Conservation (phyloP, 2,113 vertebrate genomes). For the Petroica traversi region DNA sequence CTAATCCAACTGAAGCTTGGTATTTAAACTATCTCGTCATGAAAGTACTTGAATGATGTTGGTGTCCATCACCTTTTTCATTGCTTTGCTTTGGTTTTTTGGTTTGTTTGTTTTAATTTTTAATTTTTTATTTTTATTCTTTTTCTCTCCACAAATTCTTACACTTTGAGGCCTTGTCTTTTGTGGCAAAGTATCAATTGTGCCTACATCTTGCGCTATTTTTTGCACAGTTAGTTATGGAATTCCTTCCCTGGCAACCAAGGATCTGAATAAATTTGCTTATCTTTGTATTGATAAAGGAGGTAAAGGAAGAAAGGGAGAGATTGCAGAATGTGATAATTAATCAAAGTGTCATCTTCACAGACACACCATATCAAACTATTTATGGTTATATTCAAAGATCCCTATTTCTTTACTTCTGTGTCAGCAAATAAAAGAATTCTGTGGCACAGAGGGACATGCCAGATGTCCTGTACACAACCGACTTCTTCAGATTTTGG, state of each 20-base stretch:
- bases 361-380: background rate
- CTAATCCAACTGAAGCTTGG: background rate
- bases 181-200: background rate
- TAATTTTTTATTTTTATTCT: no score
- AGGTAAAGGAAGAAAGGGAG: background rate
- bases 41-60: background rate
- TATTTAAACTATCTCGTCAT: background rate
- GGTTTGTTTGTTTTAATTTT: no score
- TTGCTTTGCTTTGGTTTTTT: no score
- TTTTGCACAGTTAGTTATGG: background rate
- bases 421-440: background rate
- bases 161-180: background rate
- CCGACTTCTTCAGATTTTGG: background rate
- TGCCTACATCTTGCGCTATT: background rate
- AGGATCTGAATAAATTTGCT: background rate
- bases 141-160: background rate
- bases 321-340: background rate
- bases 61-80: background rate
- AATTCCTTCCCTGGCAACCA: background rate
- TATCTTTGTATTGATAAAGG: background rate
- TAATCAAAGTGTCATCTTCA: background rate
- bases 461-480: rapidly evolving
- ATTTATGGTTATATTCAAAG: background rate
- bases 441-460: rapidly evolving
- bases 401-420: background rate